These are phyloP conservation scores for Heliconius melpomene DNA, from an alignment of 1,140 invertebrate genomes.

Conservation along the genomic window DNA sequence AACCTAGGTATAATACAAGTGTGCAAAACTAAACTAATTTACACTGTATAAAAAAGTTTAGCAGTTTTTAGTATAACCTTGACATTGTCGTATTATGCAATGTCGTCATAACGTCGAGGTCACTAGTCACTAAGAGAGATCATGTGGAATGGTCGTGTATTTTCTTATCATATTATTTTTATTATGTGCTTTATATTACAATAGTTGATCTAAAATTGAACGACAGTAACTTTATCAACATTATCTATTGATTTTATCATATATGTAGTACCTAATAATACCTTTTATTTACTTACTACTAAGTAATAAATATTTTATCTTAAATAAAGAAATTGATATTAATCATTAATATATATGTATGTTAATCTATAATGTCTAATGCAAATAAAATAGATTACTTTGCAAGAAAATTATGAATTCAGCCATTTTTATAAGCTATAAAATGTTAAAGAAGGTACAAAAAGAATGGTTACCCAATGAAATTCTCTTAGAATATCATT, in stretches of 20 bases:
- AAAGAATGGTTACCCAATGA: no score
- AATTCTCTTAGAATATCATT: no score
- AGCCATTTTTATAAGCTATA: no score
- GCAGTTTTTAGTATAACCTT: neutral
- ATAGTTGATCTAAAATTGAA: conserved; percentile 6
- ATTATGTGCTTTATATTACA: neutral
- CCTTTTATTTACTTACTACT: neutral
- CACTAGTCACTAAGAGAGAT: neutral
- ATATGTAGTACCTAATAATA: neutral
- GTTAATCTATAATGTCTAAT: no score
- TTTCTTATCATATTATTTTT: neutral
- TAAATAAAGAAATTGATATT: no score
- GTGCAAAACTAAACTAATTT: no score
- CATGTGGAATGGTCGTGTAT: neutral
- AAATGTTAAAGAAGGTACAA: no score
- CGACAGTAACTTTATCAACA: neutral
- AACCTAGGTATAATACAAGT: no score
- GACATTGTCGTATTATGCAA: conserved; percentile 11
- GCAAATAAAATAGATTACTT: no score
- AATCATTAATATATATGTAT: no score
- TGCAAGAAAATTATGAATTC: no score
- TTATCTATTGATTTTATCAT: conserved; percentile 9
- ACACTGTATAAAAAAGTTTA: no score
- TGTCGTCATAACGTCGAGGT: neutral
- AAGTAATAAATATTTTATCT: neutral